Conservation (phyloP, 2,888 invertebrate genomes). For the Agonopterix heracliana region DNA sequence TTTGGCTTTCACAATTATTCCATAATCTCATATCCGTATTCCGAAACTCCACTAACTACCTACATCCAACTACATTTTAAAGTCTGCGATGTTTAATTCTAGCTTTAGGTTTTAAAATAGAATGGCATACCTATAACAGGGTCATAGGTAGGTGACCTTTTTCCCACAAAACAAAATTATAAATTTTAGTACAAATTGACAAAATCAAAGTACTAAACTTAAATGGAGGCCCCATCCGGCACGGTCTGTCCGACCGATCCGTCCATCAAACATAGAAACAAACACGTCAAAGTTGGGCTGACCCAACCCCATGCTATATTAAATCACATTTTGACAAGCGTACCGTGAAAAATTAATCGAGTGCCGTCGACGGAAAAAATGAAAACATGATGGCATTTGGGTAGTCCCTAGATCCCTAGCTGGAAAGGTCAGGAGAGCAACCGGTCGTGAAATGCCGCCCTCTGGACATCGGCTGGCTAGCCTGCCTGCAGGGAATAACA, state of each 20-base stretch:
- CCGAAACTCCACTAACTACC: no score
- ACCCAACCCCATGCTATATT: slow-evolving; percentile 56
- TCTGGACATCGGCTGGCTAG: slow-evolving; percentile 24
- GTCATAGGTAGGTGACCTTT: no score
- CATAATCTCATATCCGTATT: no score
- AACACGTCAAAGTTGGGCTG: slow-evolving; percentile 56
- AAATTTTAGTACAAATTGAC: no score
- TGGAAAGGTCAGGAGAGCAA: slow-evolving; percentile 66
- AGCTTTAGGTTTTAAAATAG: no score
- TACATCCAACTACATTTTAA: no score
- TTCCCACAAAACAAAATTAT: no score
- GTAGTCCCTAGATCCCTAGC: slow-evolving; percentile 41
- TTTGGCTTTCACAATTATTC: no score
- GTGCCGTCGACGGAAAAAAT: slow-evolving; percentile 65
- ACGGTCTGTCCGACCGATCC: slow-evolving; percentile 14
- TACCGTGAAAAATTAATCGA: slow-evolving; percentile 76
- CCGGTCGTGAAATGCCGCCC: slow-evolving; percentile 68
- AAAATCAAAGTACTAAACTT: no score
- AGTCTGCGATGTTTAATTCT: no score
- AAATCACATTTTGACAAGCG: slow-evolving; percentile 76
- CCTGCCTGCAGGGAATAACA: slow-evolving; percentile 39
- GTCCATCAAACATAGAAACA: slow-evolving; percentile 24
- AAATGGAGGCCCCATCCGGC: not conserved
- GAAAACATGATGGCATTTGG: slow-evolving; percentile 71
- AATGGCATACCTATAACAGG: no score